phyloP scores from a whole-genome alignment of 2,113 vertebrate genomes.

The Bubalus kerabau region DNA sequence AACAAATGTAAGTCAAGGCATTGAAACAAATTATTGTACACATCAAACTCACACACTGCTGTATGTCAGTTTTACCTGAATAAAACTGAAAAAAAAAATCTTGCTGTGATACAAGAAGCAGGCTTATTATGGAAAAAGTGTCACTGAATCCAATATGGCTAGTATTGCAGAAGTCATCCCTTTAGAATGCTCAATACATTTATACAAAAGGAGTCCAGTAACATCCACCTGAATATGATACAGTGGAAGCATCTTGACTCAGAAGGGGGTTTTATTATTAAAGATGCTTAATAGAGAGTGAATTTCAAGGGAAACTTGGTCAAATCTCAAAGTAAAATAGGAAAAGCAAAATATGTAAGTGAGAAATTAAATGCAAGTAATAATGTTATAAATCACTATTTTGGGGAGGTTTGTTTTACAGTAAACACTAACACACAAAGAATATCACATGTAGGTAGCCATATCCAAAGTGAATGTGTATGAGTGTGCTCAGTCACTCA shows the following conservation, averaged over 20 bases:
- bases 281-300: accelerated
- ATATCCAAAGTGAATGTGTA: not conserved
- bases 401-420: not conserved
- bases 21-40: not conserved
- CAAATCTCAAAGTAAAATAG: not conserved
- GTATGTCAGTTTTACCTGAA: not conserved
- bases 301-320: not conserved
- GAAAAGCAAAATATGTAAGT: not conserved
- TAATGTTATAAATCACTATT: not conserved
- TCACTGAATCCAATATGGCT: not conserved
- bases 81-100: not conserved
- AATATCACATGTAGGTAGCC: not conserved
- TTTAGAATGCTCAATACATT: not conserved
- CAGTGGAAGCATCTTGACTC: not conserved
- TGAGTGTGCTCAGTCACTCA: not conserved
- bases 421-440: not conserved
- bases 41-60: not conserved
- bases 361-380: not conserved
- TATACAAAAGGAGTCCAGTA: not conserved
- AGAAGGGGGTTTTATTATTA: not conserved
- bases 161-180: not conserved
- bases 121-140: not conserved
- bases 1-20: not conserved
- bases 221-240: not conserved
- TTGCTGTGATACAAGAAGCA: not conserved